Evolutionary conservation across 2,888 invertebrate species (phyloP).

Genomic region (Tiliacea aurago): DNA sequence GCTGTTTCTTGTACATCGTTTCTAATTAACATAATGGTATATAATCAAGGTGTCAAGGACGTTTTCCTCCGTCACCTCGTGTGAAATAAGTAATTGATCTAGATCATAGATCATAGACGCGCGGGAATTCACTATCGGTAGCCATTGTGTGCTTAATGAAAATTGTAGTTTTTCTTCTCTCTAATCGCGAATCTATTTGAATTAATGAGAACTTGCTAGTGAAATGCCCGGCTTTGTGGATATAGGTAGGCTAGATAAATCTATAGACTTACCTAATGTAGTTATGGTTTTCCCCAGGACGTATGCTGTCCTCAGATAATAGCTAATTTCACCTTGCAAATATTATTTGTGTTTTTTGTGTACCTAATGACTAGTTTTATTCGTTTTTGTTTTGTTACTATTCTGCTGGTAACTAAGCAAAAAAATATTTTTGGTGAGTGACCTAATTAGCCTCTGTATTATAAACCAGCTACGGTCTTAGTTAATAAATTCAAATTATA

Average conservation of each 20-base stretch:
- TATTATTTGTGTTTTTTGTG: neutral
- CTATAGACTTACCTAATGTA: neutral
- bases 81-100: conserved; percentile 60
- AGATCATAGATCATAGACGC: conserved; percentile 58
- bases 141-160: conserved; percentile 71
- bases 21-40: conserved; percentile 50
- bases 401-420: neutral
- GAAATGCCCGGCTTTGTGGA: conserved; percentile 68
- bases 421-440: neutral
- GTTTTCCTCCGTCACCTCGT: conserved; percentile 47
- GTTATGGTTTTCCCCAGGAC: neutral
- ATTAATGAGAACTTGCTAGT: conserved; percentile 63
- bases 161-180: conserved; percentile 64
- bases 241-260: conserved; percentile 46
- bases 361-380: neutral
- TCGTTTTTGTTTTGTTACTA: neutral
- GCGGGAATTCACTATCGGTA: conserved; percentile 72
- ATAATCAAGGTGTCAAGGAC: conserved; percentile 59
- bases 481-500: conserved; percentile 39
- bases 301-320: conserved; percentile 8
- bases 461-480: conserved; percentile 26
- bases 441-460: conserved; percentile 21
- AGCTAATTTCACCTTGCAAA: conserved; percentile 29
- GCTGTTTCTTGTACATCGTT: conserved; percentile 47
- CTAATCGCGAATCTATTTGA: conserved; percentile 65